Conservation (phyloP, 2,797 vertebrate species). For the Pampus argenteus region DNA sequence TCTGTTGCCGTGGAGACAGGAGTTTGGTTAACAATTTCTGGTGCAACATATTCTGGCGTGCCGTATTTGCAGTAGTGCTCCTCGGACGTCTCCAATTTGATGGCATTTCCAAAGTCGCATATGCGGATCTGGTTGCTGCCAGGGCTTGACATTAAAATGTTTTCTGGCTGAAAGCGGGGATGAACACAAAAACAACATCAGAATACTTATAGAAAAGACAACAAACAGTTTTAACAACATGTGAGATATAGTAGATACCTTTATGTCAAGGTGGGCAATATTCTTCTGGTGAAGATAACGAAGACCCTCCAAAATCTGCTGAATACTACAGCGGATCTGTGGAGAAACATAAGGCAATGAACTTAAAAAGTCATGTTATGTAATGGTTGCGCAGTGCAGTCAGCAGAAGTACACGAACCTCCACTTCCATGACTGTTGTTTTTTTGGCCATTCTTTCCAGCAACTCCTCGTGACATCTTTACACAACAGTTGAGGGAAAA, state of each 20-base stretch:
- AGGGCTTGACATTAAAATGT: slow-evolving; percentile 90
- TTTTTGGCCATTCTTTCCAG: slow-evolving; percentile 92
- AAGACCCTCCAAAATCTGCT: slow-evolving; percentile 91
- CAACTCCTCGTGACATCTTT: slow-evolving; percentile 93
- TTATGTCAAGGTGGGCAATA: slow-evolving; percentile 86
- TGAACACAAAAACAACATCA: not conserved
- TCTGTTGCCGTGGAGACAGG: slow-evolving; percentile 93
- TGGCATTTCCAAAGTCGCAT: slow-evolving; percentile 94
- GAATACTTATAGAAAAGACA: not conserved
- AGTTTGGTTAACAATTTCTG: slow-evolving; percentile 96
- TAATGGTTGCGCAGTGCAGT: slow-evolving; percentile 56
- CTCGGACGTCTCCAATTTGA: slow-evolving; percentile 86
- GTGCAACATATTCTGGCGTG: slow-evolving; percentile 94
- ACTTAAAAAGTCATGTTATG: slow-evolving; percentile 37
- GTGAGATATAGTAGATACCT: slow-evolving; percentile 68
- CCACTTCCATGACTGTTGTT: slow-evolving; percentile 88
- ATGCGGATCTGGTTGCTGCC: slow-evolving; percentile 91
- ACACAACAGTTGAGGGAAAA: slow-evolving; percentile 80
- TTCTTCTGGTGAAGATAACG: slow-evolving; percentile 87
- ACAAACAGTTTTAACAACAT: too few species aligned
- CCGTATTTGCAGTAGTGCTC: slow-evolving; percentile 93
- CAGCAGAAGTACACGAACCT: slow-evolving; percentile 85
- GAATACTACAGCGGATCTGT: slow-evolving; percentile 89
- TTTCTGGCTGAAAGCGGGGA: slow-evolving; percentile 89
- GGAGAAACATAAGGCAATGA: slow-evolving; percentile 28